Conservation (phyloP, 2,888 invertebrate genomes). For the Ditula angustiorana region DNA sequence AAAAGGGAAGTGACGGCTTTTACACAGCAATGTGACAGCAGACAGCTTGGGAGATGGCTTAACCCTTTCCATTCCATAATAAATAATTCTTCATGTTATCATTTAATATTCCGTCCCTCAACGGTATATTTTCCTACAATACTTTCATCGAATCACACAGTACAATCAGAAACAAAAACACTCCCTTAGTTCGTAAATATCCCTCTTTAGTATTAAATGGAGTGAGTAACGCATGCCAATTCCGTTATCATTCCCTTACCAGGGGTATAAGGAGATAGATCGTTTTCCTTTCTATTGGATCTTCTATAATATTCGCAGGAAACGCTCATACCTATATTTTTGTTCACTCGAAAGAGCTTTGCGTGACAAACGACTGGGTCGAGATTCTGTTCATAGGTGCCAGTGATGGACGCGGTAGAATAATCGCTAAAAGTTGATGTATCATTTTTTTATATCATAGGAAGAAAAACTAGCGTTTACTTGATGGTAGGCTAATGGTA, state of each 20-base stretch:
- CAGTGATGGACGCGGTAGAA: conserved; percentile 1
- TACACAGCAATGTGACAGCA: too few relatives aligned
- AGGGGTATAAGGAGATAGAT: conserved; percentile 21
- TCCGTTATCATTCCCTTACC: conserved; percentile 16
- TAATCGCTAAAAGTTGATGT: not conserved
- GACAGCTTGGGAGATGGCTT: too few relatives aligned
- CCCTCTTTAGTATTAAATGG: conserved; percentile 26
- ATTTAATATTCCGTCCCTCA: conserved; percentile 1
- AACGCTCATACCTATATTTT: conserved; percentile 12
- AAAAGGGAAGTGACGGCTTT: too few relatives aligned
- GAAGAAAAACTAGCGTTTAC: too few relatives aligned
- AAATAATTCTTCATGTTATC: too few relatives aligned
- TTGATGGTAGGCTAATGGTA: too few relatives aligned
- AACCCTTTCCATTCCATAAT: too few relatives aligned
- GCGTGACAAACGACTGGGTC: conserved; percentile 7
- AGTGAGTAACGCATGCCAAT: conserved; percentile 30
- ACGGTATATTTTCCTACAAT: not conserved
- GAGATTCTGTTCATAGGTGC: not conserved
- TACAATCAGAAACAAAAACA: not conserved
- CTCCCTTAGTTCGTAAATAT: conserved; percentile 7
- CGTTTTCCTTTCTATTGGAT: conserved; percentile 32
- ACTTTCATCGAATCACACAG: not conserved
- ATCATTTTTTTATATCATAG: too few relatives aligned
- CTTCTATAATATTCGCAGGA: conserved; percentile 10
- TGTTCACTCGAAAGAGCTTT: conserved; percentile 13